These are phyloP conservation scores for Caenorhabditis wallacei DNA, from an alignment of 2,888 invertebrate species.

Conservation along the genomic window DNA sequence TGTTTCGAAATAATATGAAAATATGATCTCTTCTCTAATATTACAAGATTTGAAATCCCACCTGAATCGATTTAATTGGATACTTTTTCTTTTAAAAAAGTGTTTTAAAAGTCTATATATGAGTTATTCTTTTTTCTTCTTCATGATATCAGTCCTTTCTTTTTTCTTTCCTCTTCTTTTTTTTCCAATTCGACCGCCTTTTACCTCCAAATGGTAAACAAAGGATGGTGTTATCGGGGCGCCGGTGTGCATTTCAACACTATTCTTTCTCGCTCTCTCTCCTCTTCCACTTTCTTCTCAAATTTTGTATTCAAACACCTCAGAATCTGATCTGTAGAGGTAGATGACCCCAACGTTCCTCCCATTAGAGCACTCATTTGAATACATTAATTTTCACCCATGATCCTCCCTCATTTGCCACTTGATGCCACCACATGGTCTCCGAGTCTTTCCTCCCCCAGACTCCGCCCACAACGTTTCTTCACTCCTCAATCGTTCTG, in stretches of 20 bases:
- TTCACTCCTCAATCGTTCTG: conserved; percentile 20
- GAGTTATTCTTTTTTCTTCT: neutral
- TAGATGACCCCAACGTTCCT: conserved; percentile 8
- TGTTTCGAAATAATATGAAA: too few relatives aligned
- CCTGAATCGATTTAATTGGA: too few relatives aligned
- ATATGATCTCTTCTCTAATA: too few relatives aligned
- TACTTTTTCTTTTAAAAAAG: too few relatives aligned
- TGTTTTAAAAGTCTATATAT: too few relatives aligned
- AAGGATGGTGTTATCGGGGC: conserved; percentile 60
- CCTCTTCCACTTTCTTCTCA: conserved; percentile 15
- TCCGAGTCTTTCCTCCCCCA: neutral
- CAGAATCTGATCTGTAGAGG: conserved; percentile 42
- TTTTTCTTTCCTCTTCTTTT: conserved; percentile 1
- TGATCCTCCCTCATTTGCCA: conserved; percentile 46
- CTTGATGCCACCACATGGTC: conserved; percentile 55
- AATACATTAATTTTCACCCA: conserved; percentile 52
- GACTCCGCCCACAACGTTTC: conserved; percentile 37
- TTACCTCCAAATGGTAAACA: conserved; percentile 63
- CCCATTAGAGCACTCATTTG: conserved; percentile 48
- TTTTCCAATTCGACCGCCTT: conserved; percentile 40
- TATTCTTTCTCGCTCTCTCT: conserved; percentile 27
- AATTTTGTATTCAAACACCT: conserved; percentile 8
- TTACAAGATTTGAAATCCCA: too few relatives aligned
- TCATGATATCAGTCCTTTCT: conserved; percentile 40
- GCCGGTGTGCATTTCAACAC: conserved; percentile 65